Evolutionary conservation across 2,888 invertebrate species (phyloP).

Genomic region (Euclidia mi): DNA sequence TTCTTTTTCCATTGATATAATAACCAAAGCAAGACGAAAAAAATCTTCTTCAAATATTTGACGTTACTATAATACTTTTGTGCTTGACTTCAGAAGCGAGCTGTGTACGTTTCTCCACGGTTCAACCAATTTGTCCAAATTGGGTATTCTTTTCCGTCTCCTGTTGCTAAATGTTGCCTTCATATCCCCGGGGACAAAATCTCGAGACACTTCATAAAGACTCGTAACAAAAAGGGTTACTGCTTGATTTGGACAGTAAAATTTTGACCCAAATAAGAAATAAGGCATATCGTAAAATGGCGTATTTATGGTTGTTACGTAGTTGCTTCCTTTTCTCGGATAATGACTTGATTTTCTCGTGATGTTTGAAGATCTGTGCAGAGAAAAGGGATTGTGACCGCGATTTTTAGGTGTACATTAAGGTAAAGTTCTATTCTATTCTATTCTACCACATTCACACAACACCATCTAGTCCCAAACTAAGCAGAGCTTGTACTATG

Average conservation of each 20-base stretch:
- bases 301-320: slow-evolving; percentile 2
- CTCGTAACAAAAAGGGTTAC: slow-evolving; percentile 14
- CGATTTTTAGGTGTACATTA: too few relatives aligned
- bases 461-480: too few relatives aligned
- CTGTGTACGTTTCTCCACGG: not conserved
- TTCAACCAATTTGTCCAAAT: slow-evolving; percentile 18
- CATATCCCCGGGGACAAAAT: slow-evolving; percentile 8
- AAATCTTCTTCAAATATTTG: not conserved
- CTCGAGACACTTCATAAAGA: slow-evolving; percentile 20
- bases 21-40: too few relatives aligned
- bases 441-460: too few relatives aligned
- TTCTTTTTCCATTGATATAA: too few relatives aligned
- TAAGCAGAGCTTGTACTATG: too few relatives aligned
- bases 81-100: not conserved
- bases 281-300: slow-evolving; percentile 12
- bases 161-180: slow-evolving; percentile 9
- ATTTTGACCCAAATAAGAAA: slow-evolving; percentile 18
- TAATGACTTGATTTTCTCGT: too few relatives aligned
- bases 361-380: too few relatives aligned
- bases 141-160: slow-evolving; percentile 11
- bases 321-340: not conserved
- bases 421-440: too few relatives aligned
- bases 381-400: too few relatives aligned
- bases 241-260: slow-evolving; percentile 12
- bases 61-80: not conserved